These are phyloP conservation scores for Arctocebus calabarensis DNA, from an alignment of 2,797 vertebrate species.

Conservation along the genomic window DNA sequence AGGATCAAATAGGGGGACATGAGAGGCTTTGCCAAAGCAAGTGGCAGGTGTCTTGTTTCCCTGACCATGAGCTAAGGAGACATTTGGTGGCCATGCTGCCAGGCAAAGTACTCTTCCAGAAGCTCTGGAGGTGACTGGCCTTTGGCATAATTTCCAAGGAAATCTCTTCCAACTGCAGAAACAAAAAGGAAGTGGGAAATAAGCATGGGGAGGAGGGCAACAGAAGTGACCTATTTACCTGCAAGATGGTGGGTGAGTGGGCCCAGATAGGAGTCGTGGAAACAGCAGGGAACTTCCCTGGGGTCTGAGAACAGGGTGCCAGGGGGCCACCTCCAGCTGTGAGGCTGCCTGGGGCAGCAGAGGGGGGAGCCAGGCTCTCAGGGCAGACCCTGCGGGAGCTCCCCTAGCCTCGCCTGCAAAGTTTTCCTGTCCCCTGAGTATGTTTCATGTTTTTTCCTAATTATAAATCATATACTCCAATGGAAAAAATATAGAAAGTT, in stretches of 20 bases:
- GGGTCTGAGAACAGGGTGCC: background rate
- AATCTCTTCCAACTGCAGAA: background rate
- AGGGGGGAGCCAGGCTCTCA: no score
- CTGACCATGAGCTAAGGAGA: background rate
- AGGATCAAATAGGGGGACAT: no score
- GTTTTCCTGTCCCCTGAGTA: background rate
- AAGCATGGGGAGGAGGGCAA: background rate
- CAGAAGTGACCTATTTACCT: background rate
- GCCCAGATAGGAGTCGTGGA: no score
- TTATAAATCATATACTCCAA: background rate
- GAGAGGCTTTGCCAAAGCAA: background rate
- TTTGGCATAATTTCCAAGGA: background rate
- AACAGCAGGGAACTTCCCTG: background rate
- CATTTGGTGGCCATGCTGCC: background rate
- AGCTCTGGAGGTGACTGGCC: background rate
- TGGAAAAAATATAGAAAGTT: background rate
- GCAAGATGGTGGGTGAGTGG: background rate
- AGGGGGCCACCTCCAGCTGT: no score
- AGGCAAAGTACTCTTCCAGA: background rate
- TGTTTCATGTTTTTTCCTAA: slow-evolving; percentile 1
- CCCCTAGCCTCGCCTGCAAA: background rate
- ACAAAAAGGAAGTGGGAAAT: background rate
- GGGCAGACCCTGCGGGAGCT: background rate
- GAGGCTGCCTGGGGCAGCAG: background rate
- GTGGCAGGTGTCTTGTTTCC: no score